Base-by-base conservation (phyloP, 2,888 invertebrate species). In the Chalcosyrphus nemorum region DNA sequence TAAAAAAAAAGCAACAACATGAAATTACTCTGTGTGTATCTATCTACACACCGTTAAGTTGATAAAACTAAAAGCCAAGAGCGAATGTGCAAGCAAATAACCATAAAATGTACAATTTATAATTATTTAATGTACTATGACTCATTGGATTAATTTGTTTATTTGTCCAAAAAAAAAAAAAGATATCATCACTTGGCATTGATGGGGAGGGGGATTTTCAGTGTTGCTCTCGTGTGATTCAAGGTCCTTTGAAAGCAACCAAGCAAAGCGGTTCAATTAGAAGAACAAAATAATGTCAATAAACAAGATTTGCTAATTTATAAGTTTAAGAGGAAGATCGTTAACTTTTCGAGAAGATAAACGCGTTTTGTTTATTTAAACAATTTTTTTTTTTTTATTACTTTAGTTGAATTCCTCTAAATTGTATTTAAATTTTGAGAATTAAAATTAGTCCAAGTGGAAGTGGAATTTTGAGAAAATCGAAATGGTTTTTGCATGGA, bases 11-110 rank as follows among this genome's bases (percentile, higher is more conserved):
- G 7, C 29, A 29, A 29, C 5, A 29, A n/a, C n/a, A n/a, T n/a
- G n/a, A n/a, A n/a, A n/a, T n/a, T n/a, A n/a, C n/a, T n/a, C n/a
- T 29, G 27, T 27, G 27, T 27, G 5, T 27, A 27, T 27, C 5
- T 5, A 27, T 27, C 2, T 27, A 27, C 13, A n/a, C n/a, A n/a
- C n/a, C n/a, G n/a, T n/a, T 45, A 47, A 57, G 38, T 45, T 71
- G 70, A 71, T 71, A 71, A 71, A 15, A 57, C 47, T 68, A 19
- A 68, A 68, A 56, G 68, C 54, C n/a, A n/a, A 29, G 19, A 19
- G 27, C 52, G 54, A 4, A 41, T 41, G 17, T 41, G 35, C 5
- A 52, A 66, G 52, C 21, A 27, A n/a, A 11, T 38, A 66, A n/a
- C n/a, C n/a, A n/a, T n/a, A 17, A 68, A 54, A 43, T 19, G 7